A percentile compares a stretch with the other conserved stretches of the same genome.
These are phyloP conservation scores for Anguilla pacifica DNA, from an alignment of 2,797 vertebrate species.

Conservation along the genomic window DNA sequence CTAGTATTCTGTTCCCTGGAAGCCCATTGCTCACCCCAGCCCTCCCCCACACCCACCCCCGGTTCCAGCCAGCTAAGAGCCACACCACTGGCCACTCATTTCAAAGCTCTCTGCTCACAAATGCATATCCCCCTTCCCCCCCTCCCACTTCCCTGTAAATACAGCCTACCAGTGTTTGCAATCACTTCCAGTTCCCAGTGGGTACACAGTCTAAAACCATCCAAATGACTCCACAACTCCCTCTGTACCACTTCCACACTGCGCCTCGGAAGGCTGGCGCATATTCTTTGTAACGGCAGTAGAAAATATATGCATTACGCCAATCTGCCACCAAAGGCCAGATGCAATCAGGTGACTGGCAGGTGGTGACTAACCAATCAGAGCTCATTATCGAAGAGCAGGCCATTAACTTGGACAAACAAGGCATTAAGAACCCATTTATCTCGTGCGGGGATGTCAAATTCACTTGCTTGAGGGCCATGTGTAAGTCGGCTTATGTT, in stretches of 20 bases:
- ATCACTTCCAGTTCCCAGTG: neutral
- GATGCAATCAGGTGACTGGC: neutral
- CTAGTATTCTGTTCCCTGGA: constrained; percentile 32
- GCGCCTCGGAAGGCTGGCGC: neutral
- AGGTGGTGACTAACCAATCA: neutral
- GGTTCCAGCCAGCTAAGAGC: constrained; percentile 11
- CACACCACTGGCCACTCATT: constrained; percentile 7
- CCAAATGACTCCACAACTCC: neutral
- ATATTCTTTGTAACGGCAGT: neutral
- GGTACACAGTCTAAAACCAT: neutral
- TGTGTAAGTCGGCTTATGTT: neutral
- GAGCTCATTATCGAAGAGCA: neutral
- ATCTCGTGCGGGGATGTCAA: neutral
- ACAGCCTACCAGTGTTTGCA: neutral
- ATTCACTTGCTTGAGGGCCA: neutral
- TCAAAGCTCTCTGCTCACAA: constrained; percentile 24
- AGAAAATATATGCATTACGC: neutral
- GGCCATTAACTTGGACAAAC: neutral
- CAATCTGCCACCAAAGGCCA: neutral
- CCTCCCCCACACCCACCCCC: neutral
- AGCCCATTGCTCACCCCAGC: constrained; percentile 24
- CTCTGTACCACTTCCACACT: neutral
- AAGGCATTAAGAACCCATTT: neutral
- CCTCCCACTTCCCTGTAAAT: neutral
- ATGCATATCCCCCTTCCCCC: neutral